Percentiles rank a stretch among this genome's conserved stretches.
phyloP scores from a whole-genome alignment of 2,888 invertebrate species.

The Melinaea marsaeus region DNA sequence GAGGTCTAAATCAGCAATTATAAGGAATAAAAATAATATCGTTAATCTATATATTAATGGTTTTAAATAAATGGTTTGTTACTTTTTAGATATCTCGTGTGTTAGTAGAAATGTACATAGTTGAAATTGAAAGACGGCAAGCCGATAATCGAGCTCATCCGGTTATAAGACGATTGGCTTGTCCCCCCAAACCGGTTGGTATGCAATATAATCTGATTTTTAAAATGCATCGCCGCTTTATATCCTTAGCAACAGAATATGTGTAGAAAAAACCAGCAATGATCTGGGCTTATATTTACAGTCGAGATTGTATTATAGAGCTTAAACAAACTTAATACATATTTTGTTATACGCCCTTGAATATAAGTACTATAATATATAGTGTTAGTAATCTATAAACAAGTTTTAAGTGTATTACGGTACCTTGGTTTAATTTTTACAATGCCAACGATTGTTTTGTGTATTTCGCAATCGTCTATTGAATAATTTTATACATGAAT shows the following conservation, averaged over 20 bases:
- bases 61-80: background rate
- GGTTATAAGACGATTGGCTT: slow-evolving; percentile 39
- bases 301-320: background rate
- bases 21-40: background rate
- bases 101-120: slow-evolving; percentile 13
- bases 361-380: background rate
- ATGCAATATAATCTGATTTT: slow-evolving; percentile 3
- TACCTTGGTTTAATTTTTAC: background rate
- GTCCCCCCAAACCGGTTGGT: slow-evolving; percentile 43
- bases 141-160: slow-evolving; percentile 55
- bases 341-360: background rate
- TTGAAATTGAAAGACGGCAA: slow-evolving; percentile 46
- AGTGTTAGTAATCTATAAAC: too few species aligned
- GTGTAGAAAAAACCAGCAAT: background rate
- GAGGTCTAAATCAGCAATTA: too few species aligned
- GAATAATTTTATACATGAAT: slow-evolving; percentile 13
- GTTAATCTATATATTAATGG: slow-evolving; percentile 10
- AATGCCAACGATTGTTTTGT: slow-evolving; percentile 2
- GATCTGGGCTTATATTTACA: background rate
- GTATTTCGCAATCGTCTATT: slow-evolving; percentile 14
- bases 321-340: background rate
- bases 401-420: too few species aligned
- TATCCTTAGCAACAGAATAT: background rate
- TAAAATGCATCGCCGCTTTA: slow-evolving; percentile 5
- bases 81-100: slow-evolving; percentile 1